Evolutionary conservation across 2,888 invertebrate genomes (phyloP).

Genomic region (Melangyna quadrimaculata): DNA sequence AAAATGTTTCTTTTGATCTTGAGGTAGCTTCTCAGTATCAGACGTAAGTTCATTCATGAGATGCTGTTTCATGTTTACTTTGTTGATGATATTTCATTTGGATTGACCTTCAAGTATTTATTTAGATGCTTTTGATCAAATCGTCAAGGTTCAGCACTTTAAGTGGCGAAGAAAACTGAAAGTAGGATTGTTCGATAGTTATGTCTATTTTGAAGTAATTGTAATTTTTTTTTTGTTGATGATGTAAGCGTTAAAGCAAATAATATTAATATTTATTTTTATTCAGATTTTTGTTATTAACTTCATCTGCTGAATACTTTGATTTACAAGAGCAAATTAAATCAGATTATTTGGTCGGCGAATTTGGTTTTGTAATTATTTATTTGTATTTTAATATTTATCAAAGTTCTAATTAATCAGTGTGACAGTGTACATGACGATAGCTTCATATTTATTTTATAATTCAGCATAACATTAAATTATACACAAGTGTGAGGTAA

Average conservation of each 20-base stretch:
- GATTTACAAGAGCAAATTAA: background rate
- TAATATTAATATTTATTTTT: background rate
- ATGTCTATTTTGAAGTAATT: background rate
- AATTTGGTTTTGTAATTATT: background rate
- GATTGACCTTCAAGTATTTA: conserved; percentile 33
- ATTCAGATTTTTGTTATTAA: background rate
- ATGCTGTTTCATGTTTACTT: conserved; percentile 18
- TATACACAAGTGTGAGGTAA: conserved; percentile 7
- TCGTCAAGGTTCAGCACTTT: conserved; percentile 20
- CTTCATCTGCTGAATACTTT: background rate
- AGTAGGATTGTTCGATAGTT: background rate
- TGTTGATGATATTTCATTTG: background rate
- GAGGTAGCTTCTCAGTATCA: background rate
- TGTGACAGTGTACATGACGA: background rate
- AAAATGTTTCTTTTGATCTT: conserved; percentile 24
- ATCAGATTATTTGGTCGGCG: background rate
- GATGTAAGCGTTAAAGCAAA: background rate
- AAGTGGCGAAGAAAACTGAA: background rate
- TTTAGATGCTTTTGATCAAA: conserved; percentile 37
- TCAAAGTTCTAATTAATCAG: background rate
- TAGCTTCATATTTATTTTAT: background rate
- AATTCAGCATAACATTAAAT: background rate
- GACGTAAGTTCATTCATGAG: background rate
- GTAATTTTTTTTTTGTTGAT: background rate
- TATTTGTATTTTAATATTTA: background rate